Base-by-base conservation (phyloP, 1,140 invertebrate genomes). In the Penaeus indicus region DNA sequence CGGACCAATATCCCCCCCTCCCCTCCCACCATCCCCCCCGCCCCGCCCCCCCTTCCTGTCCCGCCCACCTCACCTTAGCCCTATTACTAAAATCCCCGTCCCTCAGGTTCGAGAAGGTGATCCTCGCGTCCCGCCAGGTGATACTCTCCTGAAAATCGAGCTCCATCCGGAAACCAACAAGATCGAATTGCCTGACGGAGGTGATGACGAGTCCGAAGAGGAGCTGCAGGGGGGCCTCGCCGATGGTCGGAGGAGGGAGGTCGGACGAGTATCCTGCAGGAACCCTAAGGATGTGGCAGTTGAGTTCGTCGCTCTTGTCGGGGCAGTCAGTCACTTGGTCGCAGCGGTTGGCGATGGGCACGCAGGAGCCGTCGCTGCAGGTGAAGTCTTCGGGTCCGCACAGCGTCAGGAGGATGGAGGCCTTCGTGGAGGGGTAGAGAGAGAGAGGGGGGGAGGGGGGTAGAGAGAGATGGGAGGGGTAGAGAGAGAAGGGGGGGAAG, bases 341-440 rank as follows among this genome's bases (percentile, higher is more conserved):
- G 91, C 93, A 94, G 69, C 93, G 92, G 79, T 91, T 92, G 4
- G 93, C 90, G 86, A 94, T 94, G 90, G 94, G 94, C 75, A 94
- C 93, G 91, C 95, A 95, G 91, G 95, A 93, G 18, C 94, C 93
- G 89, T 93, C 93, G 25, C 92, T 91, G 92, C 95, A 96, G 19
- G 85, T 79, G 25, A 89, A 80, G 62, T 82, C 54, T n/a, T 22
- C 84, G 32, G 94, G 93, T 85, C 93, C 93, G 92, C 97, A 98
- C 11, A 94, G 92, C 91, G 92, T 92, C 47, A 78, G 38, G 88
- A 94, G 93, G 47, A 75, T 18, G 38, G 25, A 32, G 25, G 38
- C 69, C 69, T 75, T 18, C 7, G 38, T 18, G 16, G 38, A 25
- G 25, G 11, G 94, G 92, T 91, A 92, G 92, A 18, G 69, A 22